phyloP scores from a whole-genome alignment of 2,797 vertebrate genomes.

The Distichodus sexfasciatus region DNA sequence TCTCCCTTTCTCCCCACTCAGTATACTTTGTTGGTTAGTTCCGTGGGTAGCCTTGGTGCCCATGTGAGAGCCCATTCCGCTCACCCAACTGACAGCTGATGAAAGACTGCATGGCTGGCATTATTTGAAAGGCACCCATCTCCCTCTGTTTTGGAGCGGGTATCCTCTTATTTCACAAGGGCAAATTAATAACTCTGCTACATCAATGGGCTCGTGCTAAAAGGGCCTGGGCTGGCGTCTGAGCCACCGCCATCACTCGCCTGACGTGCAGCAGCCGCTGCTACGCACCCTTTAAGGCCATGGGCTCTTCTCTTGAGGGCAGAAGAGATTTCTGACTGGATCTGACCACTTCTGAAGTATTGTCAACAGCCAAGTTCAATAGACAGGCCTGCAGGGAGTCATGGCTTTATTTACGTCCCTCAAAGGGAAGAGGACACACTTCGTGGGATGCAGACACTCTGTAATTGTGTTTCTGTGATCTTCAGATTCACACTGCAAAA shows the following conservation, averaged over 20 bases:
- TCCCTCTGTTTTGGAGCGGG: slow-evolving; percentile 68
- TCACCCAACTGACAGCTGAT: slow-evolving; percentile 71
- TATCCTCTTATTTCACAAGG: slow-evolving; percentile 76
- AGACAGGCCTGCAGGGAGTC: slow-evolving; percentile 66
- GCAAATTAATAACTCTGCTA: slow-evolving; percentile 82
- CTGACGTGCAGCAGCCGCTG: slow-evolving; percentile 24
- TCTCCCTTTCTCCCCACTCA: slow-evolving; percentile 24
- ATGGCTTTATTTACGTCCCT: slow-evolving; percentile 75
- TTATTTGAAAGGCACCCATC: slow-evolving; percentile 68
- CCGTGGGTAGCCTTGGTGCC: slow-evolving; percentile 74
- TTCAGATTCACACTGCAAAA: slow-evolving; percentile 39
- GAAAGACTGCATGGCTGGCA: slow-evolving; percentile 61
- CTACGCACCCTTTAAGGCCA: slow-evolving; percentile 54
- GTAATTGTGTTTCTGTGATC: slow-evolving; percentile 53
- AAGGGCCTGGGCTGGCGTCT: slow-evolving; percentile 60
- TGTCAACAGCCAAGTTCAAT: slow-evolving; percentile 76
- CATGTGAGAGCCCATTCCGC: slow-evolving; percentile 66
- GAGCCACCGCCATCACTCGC: slow-evolving; percentile 42
- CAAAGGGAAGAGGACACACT: slow-evolving; percentile 70
- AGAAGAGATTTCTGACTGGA: slow-evolving; percentile 68
- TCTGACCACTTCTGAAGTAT: slow-evolving; percentile 79
- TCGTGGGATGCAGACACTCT: slow-evolving; percentile 45
- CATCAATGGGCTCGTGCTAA: slow-evolving; percentile 68
- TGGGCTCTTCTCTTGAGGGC: slow-evolving; percentile 60
- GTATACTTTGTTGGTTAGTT: slow-evolving; percentile 72